phyloP scores from a whole-genome alignment of 2,888 invertebrate species.

The Arge pagana region DNA sequence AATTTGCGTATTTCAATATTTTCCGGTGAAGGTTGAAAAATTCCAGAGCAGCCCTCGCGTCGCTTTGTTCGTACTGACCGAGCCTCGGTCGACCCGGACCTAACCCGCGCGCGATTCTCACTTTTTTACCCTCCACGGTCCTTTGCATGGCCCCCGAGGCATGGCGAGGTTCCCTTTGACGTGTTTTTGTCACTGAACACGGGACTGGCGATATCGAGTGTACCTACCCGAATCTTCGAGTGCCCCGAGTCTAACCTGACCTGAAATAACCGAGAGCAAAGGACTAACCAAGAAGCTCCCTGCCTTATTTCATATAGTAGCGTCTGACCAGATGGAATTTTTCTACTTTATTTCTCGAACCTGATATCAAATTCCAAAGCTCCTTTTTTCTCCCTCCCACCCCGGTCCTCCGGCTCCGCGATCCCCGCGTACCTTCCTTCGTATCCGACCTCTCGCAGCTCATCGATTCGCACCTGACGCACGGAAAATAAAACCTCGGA shows the following conservation, averaged over 20 bases:
- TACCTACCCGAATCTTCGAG: background rate
- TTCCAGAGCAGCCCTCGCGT: no score
- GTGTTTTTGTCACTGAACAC: slow-evolving; percentile 13
- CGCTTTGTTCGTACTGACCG: no score
- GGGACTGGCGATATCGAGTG: slow-evolving; percentile 8
- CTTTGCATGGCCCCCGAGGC: background rate
- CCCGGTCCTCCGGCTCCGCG: slow-evolving; percentile 18
- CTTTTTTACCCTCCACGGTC: background rate
- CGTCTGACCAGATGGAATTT: slow-evolving; percentile 40
- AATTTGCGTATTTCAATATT: no score
- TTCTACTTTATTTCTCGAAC: slow-evolving; percentile 46
- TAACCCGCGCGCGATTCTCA: background rate
- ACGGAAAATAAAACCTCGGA: no score
- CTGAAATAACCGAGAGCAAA: background rate
- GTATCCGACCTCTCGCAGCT: no score
- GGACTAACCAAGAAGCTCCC: slow-evolving; percentile 2
- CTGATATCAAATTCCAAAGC: slow-evolving; percentile 47
- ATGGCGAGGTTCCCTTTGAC: no score
- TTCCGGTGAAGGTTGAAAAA: no score
- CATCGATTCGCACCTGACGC: no score
- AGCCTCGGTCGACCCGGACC: background rate
- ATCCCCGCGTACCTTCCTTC: slow-evolving; percentile 16
- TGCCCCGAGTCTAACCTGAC: background rate
- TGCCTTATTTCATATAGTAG: no score
- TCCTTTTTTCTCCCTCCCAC: slow-evolving; percentile 21